These are phyloP conservation scores for Masnerella sp. DNA, from an alignment of 2,888 invertebrate genomes.

Conservation along the genomic window DNA sequence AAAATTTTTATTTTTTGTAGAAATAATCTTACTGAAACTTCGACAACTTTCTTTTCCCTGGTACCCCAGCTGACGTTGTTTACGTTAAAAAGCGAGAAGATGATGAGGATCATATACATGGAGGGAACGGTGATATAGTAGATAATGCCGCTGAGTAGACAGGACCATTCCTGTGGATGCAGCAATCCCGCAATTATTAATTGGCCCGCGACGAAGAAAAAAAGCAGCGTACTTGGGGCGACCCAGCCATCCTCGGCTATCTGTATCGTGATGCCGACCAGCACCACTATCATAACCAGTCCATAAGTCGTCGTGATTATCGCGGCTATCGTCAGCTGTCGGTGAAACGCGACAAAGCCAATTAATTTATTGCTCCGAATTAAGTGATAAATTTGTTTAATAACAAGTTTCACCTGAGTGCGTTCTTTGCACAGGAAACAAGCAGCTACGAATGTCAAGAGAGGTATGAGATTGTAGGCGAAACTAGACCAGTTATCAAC, in stretches of 20 bases:
- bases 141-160: conserved; percentile 86
- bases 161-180: conserved; percentile 89
- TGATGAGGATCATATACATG: conserved; percentile 94
- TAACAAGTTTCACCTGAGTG: conserved; percentile 81
- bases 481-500: conserved; percentile 85
- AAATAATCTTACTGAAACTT: conserved; percentile 56
- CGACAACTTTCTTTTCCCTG: conserved; percentile 80
- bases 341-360: too few species aligned
- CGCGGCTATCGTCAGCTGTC: conserved; percentile 85
- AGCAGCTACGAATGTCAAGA: conserved; percentile 82
- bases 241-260: conserved; percentile 87
- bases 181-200: conserved; percentile 80
- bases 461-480: conserved; percentile 83
- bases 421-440: conserved; percentile 85
- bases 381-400: conserved; percentile 8
- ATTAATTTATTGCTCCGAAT: too few species aligned
- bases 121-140: conserved; percentile 96
- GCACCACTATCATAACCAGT: conserved; percentile 91
- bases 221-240: conserved; percentile 91
- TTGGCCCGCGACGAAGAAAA: conserved; percentile 85
- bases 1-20: too few species aligned
- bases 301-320: conserved; percentile 88
- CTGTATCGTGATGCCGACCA: conserved; percentile 88
- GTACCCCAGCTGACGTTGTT: conserved; percentile 98
- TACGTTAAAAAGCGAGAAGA: conserved; percentile 95